Evolutionary conservation across 2,113 vertebrate species (phyloP).

Genomic region (Chiloscyllium plagiosum): DNA sequence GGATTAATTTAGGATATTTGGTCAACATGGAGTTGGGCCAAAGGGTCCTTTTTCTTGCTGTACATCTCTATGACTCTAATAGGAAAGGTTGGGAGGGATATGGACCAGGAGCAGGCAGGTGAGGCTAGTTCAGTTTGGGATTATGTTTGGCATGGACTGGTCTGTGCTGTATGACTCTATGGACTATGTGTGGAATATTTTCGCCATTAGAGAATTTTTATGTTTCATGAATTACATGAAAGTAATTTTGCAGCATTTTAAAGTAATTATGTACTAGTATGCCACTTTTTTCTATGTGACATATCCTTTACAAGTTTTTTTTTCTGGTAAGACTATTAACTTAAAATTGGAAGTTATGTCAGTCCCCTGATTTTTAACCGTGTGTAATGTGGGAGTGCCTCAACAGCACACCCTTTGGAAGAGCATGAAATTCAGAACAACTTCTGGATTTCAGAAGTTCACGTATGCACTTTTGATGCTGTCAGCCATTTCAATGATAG

Average conservation of each 20-base stretch:
- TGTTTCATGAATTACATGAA: background rate
- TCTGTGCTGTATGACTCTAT: too few species aligned
- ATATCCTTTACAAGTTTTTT: background rate
- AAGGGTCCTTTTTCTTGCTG: too few species aligned
- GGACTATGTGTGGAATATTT: background rate
- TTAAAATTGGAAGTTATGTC: background rate
- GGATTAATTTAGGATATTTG: too few species aligned
- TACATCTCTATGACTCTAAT: too few species aligned
- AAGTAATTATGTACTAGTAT: background rate
- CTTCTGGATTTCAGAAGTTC: background rate
- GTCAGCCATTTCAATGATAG: background rate
- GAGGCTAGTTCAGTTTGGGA: too few species aligned
- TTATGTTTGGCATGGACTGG: too few species aligned
- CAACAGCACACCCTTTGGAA: background rate
- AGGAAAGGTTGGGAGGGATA: too few species aligned
- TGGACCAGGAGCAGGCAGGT: too few species aligned
- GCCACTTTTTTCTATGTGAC: background rate
- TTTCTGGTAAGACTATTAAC: too few species aligned
- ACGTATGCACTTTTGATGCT: background rate
- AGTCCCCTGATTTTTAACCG: background rate
- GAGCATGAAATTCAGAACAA: background rate
- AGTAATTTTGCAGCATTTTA: background rate
- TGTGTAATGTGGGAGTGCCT: too few species aligned
- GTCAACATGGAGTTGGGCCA: too few species aligned
- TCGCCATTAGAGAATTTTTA: background rate